A percentile compares a stretch with the other conserved stretches of the same genome.
Conservation (phyloP, 2,797 vertebrate genomes). For the Chelmon rostratus region DNA sequence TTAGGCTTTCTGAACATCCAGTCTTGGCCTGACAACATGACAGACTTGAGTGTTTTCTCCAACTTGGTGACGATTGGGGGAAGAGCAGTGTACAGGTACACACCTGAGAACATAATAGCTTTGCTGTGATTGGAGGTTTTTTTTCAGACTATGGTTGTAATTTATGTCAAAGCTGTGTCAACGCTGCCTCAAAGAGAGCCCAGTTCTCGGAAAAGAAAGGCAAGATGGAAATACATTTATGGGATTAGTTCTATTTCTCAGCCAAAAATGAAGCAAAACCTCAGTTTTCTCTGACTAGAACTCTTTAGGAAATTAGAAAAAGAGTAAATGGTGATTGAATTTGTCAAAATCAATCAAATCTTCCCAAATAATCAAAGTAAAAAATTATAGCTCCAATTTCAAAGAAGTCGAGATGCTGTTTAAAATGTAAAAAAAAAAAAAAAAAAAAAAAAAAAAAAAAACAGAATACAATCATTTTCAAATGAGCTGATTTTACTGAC, state of each 20-base stretch:
- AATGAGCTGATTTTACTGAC: too few relatives aligned
- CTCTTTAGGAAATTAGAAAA: neutral
- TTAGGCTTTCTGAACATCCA: constrained; percentile 97
- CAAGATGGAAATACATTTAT: neutral
- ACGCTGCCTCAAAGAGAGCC: neutral
- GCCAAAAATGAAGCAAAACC: neutral
- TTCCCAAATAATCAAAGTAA: too few relatives aligned
- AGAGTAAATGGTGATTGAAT: neutral
- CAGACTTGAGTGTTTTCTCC: constrained; percentile 96
- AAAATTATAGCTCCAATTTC: too few relatives aligned
- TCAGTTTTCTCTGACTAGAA: neutral
- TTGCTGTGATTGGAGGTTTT: constrained; percentile 5
- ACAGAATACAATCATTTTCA: too few relatives aligned
- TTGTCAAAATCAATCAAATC: neutral
- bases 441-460: too few relatives aligned
- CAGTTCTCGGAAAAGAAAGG: neutral
- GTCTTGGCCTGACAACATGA: constrained; percentile 98
- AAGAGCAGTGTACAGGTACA: constrained; percentile 94
- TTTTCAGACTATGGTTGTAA: neutral
- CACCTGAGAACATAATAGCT: neutral
- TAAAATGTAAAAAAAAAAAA: too few relatives aligned
- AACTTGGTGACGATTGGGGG: constrained; percentile 96
- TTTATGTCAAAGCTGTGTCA: neutral
- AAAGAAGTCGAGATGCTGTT: too few relatives aligned
- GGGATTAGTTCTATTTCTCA: neutral